Evolutionary conservation across 2,113 vertebrate species (phyloP).

Genomic region (Lepidothrix coronata): DNA sequence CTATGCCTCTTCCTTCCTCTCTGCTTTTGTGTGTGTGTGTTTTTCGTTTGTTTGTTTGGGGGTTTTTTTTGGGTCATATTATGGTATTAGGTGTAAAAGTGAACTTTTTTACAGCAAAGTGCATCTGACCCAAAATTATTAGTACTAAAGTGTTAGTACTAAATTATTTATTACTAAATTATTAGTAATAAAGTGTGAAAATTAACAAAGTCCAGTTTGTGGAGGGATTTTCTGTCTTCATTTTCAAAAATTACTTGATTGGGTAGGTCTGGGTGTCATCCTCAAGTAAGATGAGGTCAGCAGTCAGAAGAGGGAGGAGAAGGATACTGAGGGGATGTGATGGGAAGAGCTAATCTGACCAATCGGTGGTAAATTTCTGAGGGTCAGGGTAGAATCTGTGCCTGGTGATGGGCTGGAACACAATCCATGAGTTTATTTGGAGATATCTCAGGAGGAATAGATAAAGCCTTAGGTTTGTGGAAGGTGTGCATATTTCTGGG

Average conservation of each 20-base stretch:
- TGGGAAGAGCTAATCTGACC: neutral
- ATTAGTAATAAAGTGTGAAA: neutral
- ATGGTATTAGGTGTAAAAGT: neutral
- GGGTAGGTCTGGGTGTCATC: neutral
- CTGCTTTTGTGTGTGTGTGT: neutral
- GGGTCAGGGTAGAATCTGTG: too few relatives aligned
- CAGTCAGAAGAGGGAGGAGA: neutral
- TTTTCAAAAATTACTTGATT: neutral
- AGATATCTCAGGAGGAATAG: neutral
- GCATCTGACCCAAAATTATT: neutral
- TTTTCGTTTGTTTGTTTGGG: too few relatives aligned
- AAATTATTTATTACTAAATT: neutral
- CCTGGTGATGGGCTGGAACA: neutral
- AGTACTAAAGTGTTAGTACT: neutral
- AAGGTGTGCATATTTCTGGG: neutral
- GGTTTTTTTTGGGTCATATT: neutral
- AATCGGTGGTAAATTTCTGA: neutral
- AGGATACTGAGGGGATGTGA: neutral
- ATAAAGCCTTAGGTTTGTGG: neutral
- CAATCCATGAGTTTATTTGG: neutral
- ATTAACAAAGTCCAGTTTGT: neutral
- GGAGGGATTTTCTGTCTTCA: neutral
- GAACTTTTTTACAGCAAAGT: neutral
- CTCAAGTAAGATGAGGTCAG: neutral
- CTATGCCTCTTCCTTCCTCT: neutral